A percentile compares a stretch with the other conserved stretches of the same genome.
Evolutionary conservation across 2,797 vertebrate species (phyloP).

Genomic region (Anabas testudineus): DNA sequence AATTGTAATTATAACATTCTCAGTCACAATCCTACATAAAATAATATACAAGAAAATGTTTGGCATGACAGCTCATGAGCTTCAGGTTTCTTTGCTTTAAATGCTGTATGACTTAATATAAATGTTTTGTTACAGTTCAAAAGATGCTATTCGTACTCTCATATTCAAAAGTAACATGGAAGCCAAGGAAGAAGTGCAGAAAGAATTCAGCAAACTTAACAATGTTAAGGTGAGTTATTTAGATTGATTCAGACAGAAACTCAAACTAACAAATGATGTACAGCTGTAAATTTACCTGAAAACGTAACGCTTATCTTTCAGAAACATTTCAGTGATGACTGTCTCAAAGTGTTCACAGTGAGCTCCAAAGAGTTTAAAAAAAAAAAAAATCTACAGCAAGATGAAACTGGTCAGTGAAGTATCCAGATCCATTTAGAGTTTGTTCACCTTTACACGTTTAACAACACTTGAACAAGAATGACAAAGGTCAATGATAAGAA

Average conservation of each 20-base stretch:
- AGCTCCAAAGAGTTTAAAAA: constrained; percentile 45
- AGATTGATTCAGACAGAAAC: rapidly evolving
- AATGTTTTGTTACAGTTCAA: not conserved
- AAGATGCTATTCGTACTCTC: rapidly evolving
- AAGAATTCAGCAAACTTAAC: constrained; percentile 2
- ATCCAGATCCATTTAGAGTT: not conserved
- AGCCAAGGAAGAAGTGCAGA: constrained; percentile 27
- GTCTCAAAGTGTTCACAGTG: constrained; percentile 64
- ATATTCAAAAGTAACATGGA: constrained; percentile 6
- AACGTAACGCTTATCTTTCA: constrained; percentile 17
- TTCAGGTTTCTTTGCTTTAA: not conserved
- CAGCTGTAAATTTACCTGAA: not conserved
- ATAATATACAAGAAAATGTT: too few relatives aligned
- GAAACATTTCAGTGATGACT: constrained; percentile 58
- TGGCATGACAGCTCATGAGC: too few relatives aligned
- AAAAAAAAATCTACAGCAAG: rapidly evolving
- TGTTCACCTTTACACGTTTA: too few relatives aligned
- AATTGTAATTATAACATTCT: too few relatives aligned
- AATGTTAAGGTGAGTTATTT: constrained; percentile 37
- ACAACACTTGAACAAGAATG: not conserved
- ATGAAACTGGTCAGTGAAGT: constrained; percentile 50
- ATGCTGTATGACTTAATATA: not conserved
- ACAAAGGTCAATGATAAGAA: too few relatives aligned
- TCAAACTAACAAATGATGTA: not conserved
- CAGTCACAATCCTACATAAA: too few relatives aligned